Evolutionary conservation across 35 echinoderm and acorn worm species (phyloP).

Genomic region (Hemicentrotus pulcherrimus): DNA sequence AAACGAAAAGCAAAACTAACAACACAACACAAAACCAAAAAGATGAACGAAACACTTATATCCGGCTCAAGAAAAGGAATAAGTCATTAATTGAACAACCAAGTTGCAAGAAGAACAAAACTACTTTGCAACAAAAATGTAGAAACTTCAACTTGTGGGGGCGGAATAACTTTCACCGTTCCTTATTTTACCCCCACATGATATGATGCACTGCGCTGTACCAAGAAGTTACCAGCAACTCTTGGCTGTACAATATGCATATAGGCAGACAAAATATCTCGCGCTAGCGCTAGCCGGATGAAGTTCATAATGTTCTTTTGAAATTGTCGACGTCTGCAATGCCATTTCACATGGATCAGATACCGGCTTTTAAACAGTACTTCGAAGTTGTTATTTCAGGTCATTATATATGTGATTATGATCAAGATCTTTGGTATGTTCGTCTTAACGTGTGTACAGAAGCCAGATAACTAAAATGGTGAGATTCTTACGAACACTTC

Average conservation of each 20-base stretch:
- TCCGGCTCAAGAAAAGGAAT: neutral
- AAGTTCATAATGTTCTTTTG: neutral
- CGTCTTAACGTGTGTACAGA: neutral
- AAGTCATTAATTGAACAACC: neutral
- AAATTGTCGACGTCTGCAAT: neutral
- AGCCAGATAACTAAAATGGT: slow-evolving; percentile 4
- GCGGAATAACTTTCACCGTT: neutral
- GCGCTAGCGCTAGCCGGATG: too few relatives aligned
- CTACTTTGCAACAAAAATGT: neutral
- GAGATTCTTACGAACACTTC: neutral
- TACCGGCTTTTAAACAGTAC: neutral
- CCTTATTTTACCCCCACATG: too few relatives aligned
- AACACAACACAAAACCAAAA: too few relatives aligned
- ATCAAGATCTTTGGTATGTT: neutral
- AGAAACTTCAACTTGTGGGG: neutral
- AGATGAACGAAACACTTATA: too few relatives aligned
- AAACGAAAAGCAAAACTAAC: too few relatives aligned
- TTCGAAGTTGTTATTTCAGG: neutral
- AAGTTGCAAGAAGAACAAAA: neutral
- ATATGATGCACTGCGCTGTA: too few relatives aligned
- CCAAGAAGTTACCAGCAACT: too few relatives aligned
- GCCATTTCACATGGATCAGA: neutral
- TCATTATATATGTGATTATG: too few relatives aligned
- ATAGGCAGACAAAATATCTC: too few relatives aligned
- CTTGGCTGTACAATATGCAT: too few relatives aligned